Evolutionary conservation across 2,797 vertebrate genomes (phyloP), one percentile per base, ranked within the genome.

Genomic region (Brotogeris chrysoptera): DNA sequence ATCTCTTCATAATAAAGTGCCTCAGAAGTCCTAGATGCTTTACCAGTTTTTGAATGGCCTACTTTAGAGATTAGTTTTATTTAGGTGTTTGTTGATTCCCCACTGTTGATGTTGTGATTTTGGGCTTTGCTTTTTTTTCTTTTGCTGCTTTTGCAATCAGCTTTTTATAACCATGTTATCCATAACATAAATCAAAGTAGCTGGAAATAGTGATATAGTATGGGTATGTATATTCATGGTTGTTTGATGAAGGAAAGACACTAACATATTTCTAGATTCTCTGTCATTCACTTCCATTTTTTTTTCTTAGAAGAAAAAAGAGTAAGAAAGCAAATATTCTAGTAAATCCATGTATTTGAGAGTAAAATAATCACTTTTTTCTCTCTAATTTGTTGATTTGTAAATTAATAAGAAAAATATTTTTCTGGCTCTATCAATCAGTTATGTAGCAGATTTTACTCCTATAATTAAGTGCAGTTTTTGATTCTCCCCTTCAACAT

Each of bases 161-260:
- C 69, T 95, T 94, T 90, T 71, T 91, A 77, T 78, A 96, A 96
- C 90, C 79, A 78, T 44, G 34, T 81, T 94, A 91, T 83, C 93
- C 53, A 39, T 88, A 92, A 88, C 61, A 88, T 49, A 91, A 96
- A 95, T 92, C 91, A 93, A 91, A 95, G 90, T 71, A 86, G 47
- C 72, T 94, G 49, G 87, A 90, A 96, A 92, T 77, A 92, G 88
- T 71, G 85, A 93, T 86, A 84, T 61, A 47, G 24, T 79, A 32
- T 63, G 38, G 63, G 91, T 63, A 93, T 95, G 93, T 97, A 95
- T 94, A 94, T 95, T 95, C 86, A 94, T 93, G 59, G 46, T 20
- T 72, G 53, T 50, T 92, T 93, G 82, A 96, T 85, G 92, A 93
- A 93, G 80, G 53, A 76, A 95, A 93, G 38, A 34, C 13, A 85